Base-by-base conservation (phyloP, 2,888 invertebrate genomes). In the Aphelenchoides bicaudatus region DNA sequence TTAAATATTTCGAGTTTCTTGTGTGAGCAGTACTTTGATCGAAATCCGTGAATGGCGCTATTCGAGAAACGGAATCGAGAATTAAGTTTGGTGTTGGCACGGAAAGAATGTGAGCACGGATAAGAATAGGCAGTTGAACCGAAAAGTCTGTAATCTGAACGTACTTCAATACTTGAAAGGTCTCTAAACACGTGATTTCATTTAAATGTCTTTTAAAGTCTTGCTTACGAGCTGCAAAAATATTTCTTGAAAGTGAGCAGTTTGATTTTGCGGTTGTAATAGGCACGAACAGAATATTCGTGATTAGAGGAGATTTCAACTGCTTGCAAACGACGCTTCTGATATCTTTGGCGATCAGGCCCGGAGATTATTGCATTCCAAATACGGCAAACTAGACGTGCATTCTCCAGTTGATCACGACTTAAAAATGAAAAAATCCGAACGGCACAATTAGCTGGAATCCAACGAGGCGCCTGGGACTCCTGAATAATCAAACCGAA, bases 321-420 rank as follows among this genome's bases (percentile, higher is more conserved):
- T n/a, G 55, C 61, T 8, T 61, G 54, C 3, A 61, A 47, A 0
- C 16, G 30, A 16, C 61, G 34, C 21, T 43, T 39, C 23, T 29
- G 61, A 2, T 61, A 13, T 8, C 43, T 10, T 6, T 16, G 25
- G 6, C 19, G 34, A n/a, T 19, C 31, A 46, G 34, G 39, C 3
- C 31, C 58, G 3, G 50, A 37, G 8, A 57, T 34, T 1, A 57
- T 10, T 29, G 31, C 37, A 16, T 61, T 61, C 61, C 61, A 61
- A n/a, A 19, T 10, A 16, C 47, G 65, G 38, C 61, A 61, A 5
- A 63, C 62, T 8, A 54, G 55, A 19, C 27, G 29, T 4, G 61
- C 62, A 39, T 43, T 62, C n/a, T 61, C 61, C n/a, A 61, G 37
- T 19, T 62, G 55, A 39, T 62, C 61, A 3, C 61, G 62, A 8